Conservation (phyloP, 2,888 invertebrate species). For the Papilio protenor region DNA sequence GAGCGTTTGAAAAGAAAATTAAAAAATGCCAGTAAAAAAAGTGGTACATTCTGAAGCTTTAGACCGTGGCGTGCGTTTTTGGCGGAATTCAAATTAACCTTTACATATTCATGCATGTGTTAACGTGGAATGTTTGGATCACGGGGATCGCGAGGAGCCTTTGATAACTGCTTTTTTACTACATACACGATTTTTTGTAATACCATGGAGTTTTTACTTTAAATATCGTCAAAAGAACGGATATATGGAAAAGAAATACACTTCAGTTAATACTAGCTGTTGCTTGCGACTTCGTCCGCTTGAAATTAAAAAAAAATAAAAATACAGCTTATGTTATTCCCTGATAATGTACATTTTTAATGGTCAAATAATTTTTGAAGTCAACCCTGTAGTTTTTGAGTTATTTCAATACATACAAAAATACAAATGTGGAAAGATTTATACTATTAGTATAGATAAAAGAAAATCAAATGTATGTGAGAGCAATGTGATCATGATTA, state of each 20-base stretch:
- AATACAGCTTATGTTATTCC: too few relatives aligned
- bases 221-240: not conserved
- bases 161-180: constrained; percentile 31
- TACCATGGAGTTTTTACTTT: constrained; percentile 8
- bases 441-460: too few relatives aligned
- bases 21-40: constrained; percentile 15
- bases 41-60: constrained; percentile 27
- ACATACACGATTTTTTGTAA: not conserved
- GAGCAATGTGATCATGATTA: not conserved
- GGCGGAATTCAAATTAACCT: constrained; percentile 43
- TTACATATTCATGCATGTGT: constrained; percentile 44
- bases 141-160: constrained; percentile 32
- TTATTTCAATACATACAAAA: too few relatives aligned
- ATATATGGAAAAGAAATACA: not conserved
- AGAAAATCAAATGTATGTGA: not conserved
- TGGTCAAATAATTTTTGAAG: too few relatives aligned
- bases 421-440: too few relatives aligned
- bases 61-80: constrained; percentile 40
- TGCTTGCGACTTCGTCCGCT: too few relatives aligned
- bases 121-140: constrained; percentile 40
- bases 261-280: not conserved
- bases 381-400: too few relatives aligned
- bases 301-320: too few relatives aligned
- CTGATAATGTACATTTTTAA: too few relatives aligned
- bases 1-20: constrained; percentile 15